phyloP scores from a whole-genome alignment of 2,888 invertebrate genomes.

The Oscheius sp. region DNA sequence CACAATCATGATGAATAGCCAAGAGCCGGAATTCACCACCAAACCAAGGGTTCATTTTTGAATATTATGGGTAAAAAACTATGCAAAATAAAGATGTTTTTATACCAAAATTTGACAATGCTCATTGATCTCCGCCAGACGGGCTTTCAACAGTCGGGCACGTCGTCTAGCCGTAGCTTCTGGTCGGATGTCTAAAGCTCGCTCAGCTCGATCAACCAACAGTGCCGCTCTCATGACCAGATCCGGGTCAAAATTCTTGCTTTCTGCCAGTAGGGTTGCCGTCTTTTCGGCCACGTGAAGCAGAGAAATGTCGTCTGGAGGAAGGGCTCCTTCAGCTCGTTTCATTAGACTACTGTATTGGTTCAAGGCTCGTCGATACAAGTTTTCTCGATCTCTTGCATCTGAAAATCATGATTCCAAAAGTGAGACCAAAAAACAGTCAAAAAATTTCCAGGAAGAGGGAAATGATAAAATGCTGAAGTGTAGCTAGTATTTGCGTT shows the following conservation, averaged over 20 bases:
- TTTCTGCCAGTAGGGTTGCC: conserved; percentile 14
- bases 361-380: conserved; percentile 16
- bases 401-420: neutral
- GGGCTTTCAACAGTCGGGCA: neutral
- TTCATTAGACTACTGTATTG: conserved; percentile 15
- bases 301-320: conserved; percentile 24
- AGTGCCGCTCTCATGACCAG: conserved; percentile 20
- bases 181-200: conserved; percentile 9
- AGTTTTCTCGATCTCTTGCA: neutral
- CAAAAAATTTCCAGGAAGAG: too few species aligned
- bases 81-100: too few species aligned
- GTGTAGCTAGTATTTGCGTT: too few species aligned
- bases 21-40: too few species aligned
- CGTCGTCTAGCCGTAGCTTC: conserved; percentile 10
- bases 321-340: conserved; percentile 15
- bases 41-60: too few species aligned
- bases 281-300: conserved; percentile 25
- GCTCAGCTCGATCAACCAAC: conserved; percentile 18
- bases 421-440: too few species aligned
- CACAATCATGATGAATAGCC: conserved; percentile 32
- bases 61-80: too few species aligned
- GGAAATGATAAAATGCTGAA: neutral
- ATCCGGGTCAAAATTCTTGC: conserved; percentile 24
- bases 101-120: conserved; percentile 19
- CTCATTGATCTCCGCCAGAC: conserved; percentile 17